These are phyloP conservation scores for Chaetodon auriga DNA, from an alignment of 2,113 vertebrate species.

Conservation along the genomic window DNA sequence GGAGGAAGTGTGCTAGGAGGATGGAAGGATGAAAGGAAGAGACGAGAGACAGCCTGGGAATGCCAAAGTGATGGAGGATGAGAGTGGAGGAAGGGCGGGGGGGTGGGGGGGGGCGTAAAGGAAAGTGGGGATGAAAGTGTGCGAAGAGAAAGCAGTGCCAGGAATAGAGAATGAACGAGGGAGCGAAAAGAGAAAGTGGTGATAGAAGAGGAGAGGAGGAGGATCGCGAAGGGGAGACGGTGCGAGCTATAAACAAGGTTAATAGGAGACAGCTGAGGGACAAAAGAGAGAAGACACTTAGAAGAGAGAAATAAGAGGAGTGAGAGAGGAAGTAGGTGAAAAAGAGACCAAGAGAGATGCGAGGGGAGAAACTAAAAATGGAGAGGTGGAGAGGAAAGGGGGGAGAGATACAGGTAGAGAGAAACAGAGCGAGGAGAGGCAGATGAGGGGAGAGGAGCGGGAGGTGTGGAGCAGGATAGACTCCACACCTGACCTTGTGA, in stretches of 20 bases:
- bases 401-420: slow-evolving; percentile 10
- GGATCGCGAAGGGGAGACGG: slow-evolving; percentile 43
- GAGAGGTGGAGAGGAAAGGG: slow-evolving; percentile 33
- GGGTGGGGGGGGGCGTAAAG: slow-evolving; percentile 34
- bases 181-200: slow-evolving; percentile 44
- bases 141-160: slow-evolving; percentile 61
- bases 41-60: slow-evolving; percentile 64
- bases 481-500: slow-evolving; percentile 73
- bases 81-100: slow-evolving; percentile 6
- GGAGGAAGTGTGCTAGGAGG: slow-evolving; percentile 48
- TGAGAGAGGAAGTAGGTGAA: slow-evolving; percentile 31
- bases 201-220: slow-evolving; percentile 41
- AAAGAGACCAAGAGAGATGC: slow-evolving; percentile 3
- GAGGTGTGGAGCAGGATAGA: slow-evolving; percentile 35
- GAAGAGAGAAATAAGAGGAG: slow-evolving; percentile 30
- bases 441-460: slow-evolving; percentile 34
- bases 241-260: slow-evolving; percentile 67
- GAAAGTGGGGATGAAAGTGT: slow-evolving; percentile 73
- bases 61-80: slow-evolving; percentile 64
- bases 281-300: slow-evolving; percentile 53
- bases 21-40: slow-evolving; percentile 60
- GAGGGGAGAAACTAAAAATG: slow-evolving; percentile 56
- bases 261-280: slow-evolving; percentile 71
- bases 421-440: slow-evolving; percentile 60
- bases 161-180: slow-evolving; percentile 71